Conservation (phyloP, 2,888 invertebrate genomes). For the Agrotis segetum region DNA sequence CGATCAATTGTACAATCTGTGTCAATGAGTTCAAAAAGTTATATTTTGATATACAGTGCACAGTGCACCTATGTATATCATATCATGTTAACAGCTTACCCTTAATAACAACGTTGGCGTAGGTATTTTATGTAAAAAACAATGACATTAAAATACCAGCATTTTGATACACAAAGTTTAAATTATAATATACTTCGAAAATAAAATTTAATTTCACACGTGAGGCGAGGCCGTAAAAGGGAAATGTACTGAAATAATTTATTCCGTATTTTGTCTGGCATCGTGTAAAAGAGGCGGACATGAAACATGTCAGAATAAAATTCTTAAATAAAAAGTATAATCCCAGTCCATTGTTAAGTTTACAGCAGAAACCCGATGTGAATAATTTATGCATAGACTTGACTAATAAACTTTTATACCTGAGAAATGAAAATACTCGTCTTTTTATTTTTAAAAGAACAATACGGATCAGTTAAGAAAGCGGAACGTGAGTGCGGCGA, state of each 20-base stretch:
- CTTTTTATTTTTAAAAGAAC: constrained; percentile 44
- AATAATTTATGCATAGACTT: constrained; percentile 48
- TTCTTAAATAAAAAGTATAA: constrained; percentile 28
- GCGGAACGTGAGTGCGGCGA: constrained; percentile 35
- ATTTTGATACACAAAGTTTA: constrained; percentile 18
- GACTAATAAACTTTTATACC: constrained; percentile 43
- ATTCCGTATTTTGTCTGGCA: constrained; percentile 59
- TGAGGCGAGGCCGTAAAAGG: constrained; percentile 51
- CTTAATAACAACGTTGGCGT: background rate
- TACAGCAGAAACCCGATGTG: constrained; percentile 29
- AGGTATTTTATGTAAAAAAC: background rate
- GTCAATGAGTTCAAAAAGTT: background rate
- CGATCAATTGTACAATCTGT: constrained; percentile 14
- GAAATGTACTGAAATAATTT: constrained; percentile 60
- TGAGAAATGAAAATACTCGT: constrained; percentile 29
- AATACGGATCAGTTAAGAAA: constrained; percentile 39
- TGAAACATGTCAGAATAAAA: constrained; percentile 27
- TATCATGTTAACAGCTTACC: background rate
- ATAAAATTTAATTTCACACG: constrained; percentile 61
- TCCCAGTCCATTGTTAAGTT: constrained; percentile 42
- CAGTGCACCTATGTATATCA: too few species aligned
- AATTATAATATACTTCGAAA: constrained; percentile 47
- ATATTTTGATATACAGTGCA: background rate
- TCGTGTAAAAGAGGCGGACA: constrained; percentile 43
- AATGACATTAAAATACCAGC: constrained; percentile 1